Evolutionary conservation across 2,888 invertebrate species (phyloP), one percentile per base, ranked within the genome.

Genomic region (Sminthurides aquaticus): DNA sequence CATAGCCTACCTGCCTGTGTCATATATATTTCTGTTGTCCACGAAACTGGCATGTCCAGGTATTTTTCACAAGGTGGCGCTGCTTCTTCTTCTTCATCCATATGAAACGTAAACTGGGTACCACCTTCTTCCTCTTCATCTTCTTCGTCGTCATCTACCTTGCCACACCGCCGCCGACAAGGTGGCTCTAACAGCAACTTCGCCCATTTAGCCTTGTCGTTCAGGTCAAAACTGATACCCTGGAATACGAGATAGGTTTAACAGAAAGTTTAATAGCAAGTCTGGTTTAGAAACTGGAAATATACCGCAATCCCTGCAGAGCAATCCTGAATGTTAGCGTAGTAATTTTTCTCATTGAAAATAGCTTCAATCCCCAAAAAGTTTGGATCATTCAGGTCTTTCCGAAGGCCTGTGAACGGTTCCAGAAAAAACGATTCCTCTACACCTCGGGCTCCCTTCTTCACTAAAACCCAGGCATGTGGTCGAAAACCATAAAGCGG

Each of bases 341-440:
- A 91, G 78, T 90, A 94, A 79, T 96, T 95, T 60, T 83, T 81
- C 76, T 92, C 81, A 75, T 93, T 92, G 86, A 94, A 96, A 60
- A 94, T 79, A 71, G 88, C 87, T 76, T 95, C 92, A 2, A 95
- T 82, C 0, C 87, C 84, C 29, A 87, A 84, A 75, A 91, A 94
- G 67, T 85, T 81, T 1, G 81, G 78, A 25, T 84, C 81, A 49
- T 80, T 76, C 0, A 86, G 76, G 0, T 85, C 81, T 69, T 86
- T 83, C 0, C 80, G 77, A 20, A 83, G 81, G 0, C 94, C 95
- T 0, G 91, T 89, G 20, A 88, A 85, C 1, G 94, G 87, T 76
- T 95, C 95, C 49, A 95, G 85, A 77, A 93, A 95, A 78, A 88
- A 84, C 0, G 86, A 84, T 67, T 84, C 82, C 2, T 81, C 80